A percentile compares a stretch with the other conserved stretches of the same genome.
phyloP scores from a whole-genome alignment of 2,888 invertebrate genomes.

The Allolobophora icterica region DNA sequence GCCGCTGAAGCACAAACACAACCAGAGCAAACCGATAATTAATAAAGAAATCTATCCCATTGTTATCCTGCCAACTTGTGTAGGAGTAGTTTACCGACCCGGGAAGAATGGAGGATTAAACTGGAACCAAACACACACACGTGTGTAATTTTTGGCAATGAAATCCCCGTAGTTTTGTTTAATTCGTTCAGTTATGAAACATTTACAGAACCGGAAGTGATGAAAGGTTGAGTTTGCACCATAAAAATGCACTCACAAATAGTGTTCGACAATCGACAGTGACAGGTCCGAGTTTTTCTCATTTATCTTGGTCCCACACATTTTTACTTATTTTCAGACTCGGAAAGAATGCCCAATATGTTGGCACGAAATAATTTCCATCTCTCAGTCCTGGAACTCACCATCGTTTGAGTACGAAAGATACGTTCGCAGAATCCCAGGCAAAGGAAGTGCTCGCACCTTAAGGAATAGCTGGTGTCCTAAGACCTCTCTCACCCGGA shows the following conservation, averaged over 20 bases:
- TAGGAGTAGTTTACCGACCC: background rate
- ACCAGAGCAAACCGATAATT: background rate
- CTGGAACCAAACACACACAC: background rate
- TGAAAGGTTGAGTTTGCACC: no score
- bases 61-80: background rate
- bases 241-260: no score
- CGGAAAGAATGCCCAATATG: background rate
- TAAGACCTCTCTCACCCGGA: background rate
- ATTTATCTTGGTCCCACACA: no score
- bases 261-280: no score
- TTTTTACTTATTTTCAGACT: background rate
- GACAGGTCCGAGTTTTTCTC: no score
- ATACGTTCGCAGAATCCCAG: background rate
- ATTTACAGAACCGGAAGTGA: background rate
- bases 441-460: slow-evolving; percentile 22
- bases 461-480: background rate
- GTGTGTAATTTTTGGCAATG: background rate
- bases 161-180: background rate
- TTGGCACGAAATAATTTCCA: background rate
- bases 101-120: background rate
- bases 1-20: background rate
- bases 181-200: background rate
- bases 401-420: background rate
- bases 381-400: slow-evolving; percentile 21
- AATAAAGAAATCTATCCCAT: background rate